Conservation (phyloP, 2,888 invertebrate species). For the Heliconius hortense region DNA sequence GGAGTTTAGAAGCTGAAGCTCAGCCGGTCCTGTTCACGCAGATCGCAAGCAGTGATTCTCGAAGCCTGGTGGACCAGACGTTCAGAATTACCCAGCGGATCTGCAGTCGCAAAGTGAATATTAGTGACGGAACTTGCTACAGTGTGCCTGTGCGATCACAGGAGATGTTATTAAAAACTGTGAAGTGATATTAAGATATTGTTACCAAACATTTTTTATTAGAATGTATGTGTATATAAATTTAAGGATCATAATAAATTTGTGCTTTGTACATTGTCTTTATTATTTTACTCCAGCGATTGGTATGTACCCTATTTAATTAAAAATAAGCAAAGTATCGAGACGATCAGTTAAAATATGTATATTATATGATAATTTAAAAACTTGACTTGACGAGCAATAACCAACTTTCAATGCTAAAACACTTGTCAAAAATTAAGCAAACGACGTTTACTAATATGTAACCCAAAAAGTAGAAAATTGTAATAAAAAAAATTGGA, state of each 20-base stretch:
- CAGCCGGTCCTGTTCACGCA: constrained; percentile 34
- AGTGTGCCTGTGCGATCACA: constrained; percentile 35
- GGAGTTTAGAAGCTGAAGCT: constrained; percentile 63
- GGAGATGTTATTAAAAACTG: constrained; percentile 43
- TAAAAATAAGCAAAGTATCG: background rate
- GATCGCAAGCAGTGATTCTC: constrained; percentile 37
- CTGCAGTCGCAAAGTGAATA: constrained; percentile 39
- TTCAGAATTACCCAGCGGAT: constrained; percentile 25
- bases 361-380: no score
- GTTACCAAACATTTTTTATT: constrained; percentile 42
- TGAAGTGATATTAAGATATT: constrained; percentile 47
- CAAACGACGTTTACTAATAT: background rate
- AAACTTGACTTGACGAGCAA: background rate
- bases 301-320: constrained; percentile 19
- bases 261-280: constrained; percentile 41
- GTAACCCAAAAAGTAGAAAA: background rate
- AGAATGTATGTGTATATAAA: constrained; percentile 41
- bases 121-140: constrained; percentile 32
- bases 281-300: constrained; percentile 34
- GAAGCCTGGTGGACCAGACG: constrained; percentile 14
- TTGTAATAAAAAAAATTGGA: constrained; percentile 11
- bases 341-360: background rate
- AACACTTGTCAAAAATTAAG: background rate
- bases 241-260: constrained; percentile 45
- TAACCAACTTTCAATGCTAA: background rate